These are phyloP conservation scores for Portunus trituberculatus DNA, from an alignment of 1,140 invertebrate species.

Conservation along the genomic window DNA sequence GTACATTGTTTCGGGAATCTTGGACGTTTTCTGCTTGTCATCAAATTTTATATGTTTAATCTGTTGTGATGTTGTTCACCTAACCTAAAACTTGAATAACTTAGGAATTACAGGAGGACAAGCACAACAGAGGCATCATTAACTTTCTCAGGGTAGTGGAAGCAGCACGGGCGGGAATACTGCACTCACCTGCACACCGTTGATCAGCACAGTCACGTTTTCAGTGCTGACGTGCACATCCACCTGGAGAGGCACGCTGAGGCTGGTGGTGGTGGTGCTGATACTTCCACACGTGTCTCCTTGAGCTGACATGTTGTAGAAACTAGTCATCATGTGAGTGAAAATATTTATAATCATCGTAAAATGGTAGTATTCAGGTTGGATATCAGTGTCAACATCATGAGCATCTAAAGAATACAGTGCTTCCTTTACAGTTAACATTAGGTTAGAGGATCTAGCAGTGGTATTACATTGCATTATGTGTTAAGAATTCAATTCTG, in stretches of 20 bases:
- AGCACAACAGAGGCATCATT: no score
- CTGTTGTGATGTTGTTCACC: background rate
- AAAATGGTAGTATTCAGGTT: no score
- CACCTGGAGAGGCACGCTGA: background rate
- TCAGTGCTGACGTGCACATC: constrained; percentile 28
- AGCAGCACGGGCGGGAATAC: no score
- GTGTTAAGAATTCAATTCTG: no score
- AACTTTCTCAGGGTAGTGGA: no score
- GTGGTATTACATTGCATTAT: no score
- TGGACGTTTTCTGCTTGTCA: background rate
- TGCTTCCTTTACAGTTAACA: no score
- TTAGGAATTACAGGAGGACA: no score
- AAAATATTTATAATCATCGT: background rate
- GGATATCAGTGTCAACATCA: no score
- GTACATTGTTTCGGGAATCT: background rate
- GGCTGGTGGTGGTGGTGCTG: background rate
- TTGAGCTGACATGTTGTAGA: background rate
- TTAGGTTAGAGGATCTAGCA: no score
- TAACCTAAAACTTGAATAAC: no score
- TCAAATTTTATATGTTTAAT: background rate
- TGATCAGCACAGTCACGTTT: constrained; percentile 11
- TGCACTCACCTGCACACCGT: background rate
- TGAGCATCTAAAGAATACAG: no score
- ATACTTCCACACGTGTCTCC: background rate
- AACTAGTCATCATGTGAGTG: background rate